Conservation (phyloP, 2,113 vertebrate species). For the Orientallactaga bullata region DNA sequence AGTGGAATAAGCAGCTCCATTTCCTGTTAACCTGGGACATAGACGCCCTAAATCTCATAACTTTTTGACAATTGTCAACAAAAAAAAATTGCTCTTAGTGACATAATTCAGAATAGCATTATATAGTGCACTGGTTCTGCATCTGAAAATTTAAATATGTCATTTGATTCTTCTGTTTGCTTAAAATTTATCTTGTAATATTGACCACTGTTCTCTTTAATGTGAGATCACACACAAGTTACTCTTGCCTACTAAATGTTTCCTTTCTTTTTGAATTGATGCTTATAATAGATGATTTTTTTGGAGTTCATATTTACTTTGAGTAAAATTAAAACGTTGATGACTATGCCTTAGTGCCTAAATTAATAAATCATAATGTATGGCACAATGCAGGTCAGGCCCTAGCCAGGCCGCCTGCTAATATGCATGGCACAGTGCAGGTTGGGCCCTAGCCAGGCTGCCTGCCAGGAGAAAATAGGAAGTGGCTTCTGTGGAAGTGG, state of each 20-base stretch:
- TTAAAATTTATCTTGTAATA: slow-evolving; percentile 4
- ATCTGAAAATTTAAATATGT: slow-evolving; percentile 32
- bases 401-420: too few species aligned
- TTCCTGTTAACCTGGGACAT: background rate
- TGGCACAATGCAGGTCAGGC: too few species aligned
- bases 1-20: background rate
- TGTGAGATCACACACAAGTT: background rate
- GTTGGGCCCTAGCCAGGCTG: too few species aligned
- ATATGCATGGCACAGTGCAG: too few species aligned
- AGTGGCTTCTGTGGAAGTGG: too few species aligned
- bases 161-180: background rate
- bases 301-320: background rate
- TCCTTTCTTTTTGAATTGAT: background rate
- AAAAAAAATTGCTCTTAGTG: slow-evolving; percentile 1
- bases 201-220: slow-evolving; percentile 8
- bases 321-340: background rate
- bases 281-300: background rate
- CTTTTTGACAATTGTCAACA: background rate
- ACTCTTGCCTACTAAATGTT: background rate
- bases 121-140: background rate
- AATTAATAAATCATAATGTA: slow-evolving; percentile 29
- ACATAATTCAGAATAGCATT: background rate
- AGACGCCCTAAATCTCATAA: background rate
- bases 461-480: too few species aligned
- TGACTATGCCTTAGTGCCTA: background rate